A percentile compares a stretch with the other conserved stretches of the same genome.
These are phyloP conservation scores for Microctenopoma lineatum DNA, from an alignment of 2,797 vertebrate species.

Conservation along the genomic window DNA sequence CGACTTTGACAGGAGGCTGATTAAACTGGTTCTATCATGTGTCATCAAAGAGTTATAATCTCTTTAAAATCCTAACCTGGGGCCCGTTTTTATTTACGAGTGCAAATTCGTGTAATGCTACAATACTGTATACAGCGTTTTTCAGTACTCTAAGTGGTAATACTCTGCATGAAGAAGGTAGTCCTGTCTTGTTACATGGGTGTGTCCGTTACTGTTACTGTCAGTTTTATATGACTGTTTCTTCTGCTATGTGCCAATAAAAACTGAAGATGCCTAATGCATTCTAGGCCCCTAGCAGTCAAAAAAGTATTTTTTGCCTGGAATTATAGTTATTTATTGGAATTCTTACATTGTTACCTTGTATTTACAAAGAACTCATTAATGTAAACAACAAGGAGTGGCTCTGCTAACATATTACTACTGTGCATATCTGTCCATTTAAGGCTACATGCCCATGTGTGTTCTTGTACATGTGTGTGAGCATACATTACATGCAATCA, in stretches of 20 bases:
- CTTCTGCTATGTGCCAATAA: slow-evolving; percentile 13
- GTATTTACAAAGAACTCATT: slow-evolving; percentile 41
- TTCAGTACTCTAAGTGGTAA: not conserved
- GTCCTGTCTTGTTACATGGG: not conserved
- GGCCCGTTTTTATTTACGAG: no score
- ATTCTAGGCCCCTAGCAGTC: slow-evolving; percentile 7
- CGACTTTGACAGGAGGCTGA: no score
- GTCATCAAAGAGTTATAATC: no score
- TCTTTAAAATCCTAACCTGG: no score
- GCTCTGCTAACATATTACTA: slow-evolving; percentile 41
- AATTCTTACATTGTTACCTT: slow-evolving; percentile 37
- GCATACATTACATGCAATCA: slow-evolving; percentile 57
- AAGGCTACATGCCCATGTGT: slow-evolving; percentile 29
- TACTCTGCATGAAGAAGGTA: slow-evolving; percentile 1
- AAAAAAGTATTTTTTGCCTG: slow-evolving; percentile 2
- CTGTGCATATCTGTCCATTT: slow-evolving; percentile 32
- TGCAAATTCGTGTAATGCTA: no score
- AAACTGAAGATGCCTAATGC: slow-evolving; percentile 33
- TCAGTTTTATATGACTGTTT: not conserved
- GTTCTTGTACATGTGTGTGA: slow-evolving; percentile 16
- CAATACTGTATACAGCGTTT: no score
- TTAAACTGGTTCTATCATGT: no score
- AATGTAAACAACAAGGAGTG: slow-evolving; percentile 49
- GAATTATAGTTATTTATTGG: slow-evolving; percentile 18
- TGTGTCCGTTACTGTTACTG: slow-evolving; percentile 4